phyloP scores from a whole-genome alignment of 2,797 vertebrate genomes.

The Valencia hispanica region DNA sequence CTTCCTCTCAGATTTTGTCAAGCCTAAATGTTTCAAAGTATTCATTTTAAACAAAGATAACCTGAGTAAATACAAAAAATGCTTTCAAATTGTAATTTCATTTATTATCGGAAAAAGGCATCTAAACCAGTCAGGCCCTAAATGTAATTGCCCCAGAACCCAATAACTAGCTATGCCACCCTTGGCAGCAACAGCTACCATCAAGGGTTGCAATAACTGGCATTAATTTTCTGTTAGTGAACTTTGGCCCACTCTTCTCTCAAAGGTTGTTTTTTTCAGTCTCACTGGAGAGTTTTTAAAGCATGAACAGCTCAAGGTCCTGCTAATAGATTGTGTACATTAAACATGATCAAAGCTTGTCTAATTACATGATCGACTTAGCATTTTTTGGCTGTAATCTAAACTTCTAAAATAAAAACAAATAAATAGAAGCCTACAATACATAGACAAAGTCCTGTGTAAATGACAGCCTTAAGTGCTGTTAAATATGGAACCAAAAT shows the following conservation, averaged over 20 bases:
- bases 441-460: neutral
- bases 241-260: neutral
- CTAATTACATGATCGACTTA: neutral
- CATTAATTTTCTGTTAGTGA: no score
- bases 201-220: no score
- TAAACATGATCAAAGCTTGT: neutral
- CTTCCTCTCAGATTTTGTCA: neutral
- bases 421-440: neutral
- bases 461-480: constrained; percentile 2
- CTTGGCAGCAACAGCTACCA: no score
- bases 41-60: neutral
- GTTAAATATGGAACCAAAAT: neutral
- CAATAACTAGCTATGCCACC: no score
- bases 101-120: neutral
- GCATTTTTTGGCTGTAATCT: neutral
- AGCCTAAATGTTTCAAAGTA: neutral
- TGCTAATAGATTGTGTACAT: neutral
- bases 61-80: neutral
- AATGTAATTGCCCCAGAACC: neutral
- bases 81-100: neutral
- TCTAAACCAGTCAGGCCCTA: neutral
- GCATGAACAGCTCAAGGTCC: neutral
- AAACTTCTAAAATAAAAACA: neutral
- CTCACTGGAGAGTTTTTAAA: neutral
- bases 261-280: neutral